Conservation (phyloP, 1,140 invertebrate genomes). For the Apis laboriosa region DNA sequence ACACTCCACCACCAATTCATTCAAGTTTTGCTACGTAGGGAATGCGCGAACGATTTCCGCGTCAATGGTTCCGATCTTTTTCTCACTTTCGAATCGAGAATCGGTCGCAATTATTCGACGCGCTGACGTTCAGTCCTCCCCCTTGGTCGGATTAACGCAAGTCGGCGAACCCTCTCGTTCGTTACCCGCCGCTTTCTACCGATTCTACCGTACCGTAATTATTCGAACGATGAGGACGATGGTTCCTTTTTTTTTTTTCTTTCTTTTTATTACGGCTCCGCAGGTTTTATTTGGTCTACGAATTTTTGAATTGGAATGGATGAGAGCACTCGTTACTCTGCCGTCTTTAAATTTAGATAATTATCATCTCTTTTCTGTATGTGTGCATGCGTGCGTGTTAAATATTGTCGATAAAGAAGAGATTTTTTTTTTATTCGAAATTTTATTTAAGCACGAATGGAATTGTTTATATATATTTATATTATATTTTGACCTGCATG, state of each 20-base stretch:
- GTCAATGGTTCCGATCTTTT: conserved; percentile 4
- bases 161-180: not conserved
- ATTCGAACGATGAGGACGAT: not conserved
- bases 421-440: too few relatives aligned
- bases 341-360: not conserved
- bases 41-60: conserved; percentile 33
- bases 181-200: not conserved
- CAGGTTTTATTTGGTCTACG: not conserved
- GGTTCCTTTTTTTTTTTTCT: not conserved
- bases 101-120: conserved; percentile 33
- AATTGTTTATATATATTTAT: too few relatives aligned
- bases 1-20: too few relatives aligned
- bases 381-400: too few relatives aligned
- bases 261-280: not conserved
- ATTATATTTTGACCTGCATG: too few relatives aligned
- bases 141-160: conserved; percentile 1
- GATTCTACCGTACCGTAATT: conserved; percentile 10
- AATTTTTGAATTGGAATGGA: not conserved
- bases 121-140: not conserved
- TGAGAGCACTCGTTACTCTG: not conserved
- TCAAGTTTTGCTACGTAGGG: not conserved
- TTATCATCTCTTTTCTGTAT: not conserved
- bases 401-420: too few relatives aligned
- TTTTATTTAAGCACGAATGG: too few relatives aligned
- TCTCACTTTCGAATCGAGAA: conserved; percentile 5